phyloP scores from a whole-genome alignment of 1,140 invertebrate genomes.

The Penaeus vannamei region DNA sequence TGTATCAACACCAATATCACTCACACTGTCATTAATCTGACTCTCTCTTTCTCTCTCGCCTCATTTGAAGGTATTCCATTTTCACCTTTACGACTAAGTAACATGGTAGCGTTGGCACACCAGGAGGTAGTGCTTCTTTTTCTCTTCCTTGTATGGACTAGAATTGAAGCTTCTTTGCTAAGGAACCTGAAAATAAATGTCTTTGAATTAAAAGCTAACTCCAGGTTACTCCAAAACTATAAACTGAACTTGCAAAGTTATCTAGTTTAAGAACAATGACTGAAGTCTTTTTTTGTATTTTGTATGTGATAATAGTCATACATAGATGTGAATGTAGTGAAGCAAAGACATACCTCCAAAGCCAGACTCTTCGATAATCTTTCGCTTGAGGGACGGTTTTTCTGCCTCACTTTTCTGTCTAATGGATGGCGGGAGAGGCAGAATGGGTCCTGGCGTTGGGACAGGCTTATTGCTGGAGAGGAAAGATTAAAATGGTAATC shows the following conservation, averaged over 20 bases:
- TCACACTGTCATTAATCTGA: no score
- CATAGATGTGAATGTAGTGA: background rate
- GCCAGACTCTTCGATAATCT: slow-evolving; percentile 80
- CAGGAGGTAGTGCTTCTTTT: background rate
- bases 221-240: background rate
- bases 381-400: slow-evolving; percentile 82
- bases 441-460: slow-evolving; percentile 83
- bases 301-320: background rate
- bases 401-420: slow-evolving; percentile 76
- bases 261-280: background rate
- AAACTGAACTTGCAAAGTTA: no score
- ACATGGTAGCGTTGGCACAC: no score
- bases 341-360: slow-evolving; percentile 72
- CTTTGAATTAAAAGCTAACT: background rate
- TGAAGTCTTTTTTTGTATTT: background rate
- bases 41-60: no score
- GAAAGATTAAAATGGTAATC: background rate
- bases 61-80: no score
- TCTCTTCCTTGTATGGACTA: slow-evolving; percentile 3
- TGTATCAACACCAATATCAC: no score
- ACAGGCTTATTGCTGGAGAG: slow-evolving; percentile 82
- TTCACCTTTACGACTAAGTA: background rate
- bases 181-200: slow-evolving; percentile 57
- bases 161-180: slow-evolving; percentile 64
- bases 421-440: slow-evolving; percentile 83